Base-by-base conservation (phyloP, 2,797 vertebrate genomes). In the Phaenicophaeus curvirostris region DNA sequence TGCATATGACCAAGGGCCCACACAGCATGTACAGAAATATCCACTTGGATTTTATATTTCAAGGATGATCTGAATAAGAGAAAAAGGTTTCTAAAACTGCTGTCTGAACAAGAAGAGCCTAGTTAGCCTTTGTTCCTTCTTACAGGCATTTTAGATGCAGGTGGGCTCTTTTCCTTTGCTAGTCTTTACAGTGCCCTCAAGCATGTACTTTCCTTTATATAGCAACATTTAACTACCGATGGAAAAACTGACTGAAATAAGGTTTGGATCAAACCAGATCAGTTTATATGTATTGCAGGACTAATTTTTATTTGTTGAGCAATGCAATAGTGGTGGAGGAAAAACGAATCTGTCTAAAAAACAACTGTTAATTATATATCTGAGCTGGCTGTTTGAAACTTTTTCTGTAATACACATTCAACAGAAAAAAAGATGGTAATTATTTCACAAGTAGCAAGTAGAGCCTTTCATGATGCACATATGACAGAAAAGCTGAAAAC, bases 271-370 rank as follows among this genome's bases (percentile, higher is more conserved):
- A 12, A 46, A 73, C 51, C 58, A 24, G 21, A 75, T 84, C 51
- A 48, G 37, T 94, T 86, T 89, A 17, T 76, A 65, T 65, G n/a
- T 72, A 58, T 66, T 62, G 20, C 33, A 62, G 55, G 28, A 33
- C 23, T 76, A 30, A 50, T 87, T 85, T 92, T 81, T 92, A 12
- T 85, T 55, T 94, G 5, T 67, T 69, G 72, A 90, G 46, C 19
- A 87, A 44, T 84, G 74, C 55, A 76, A 0, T 68, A 63, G 15
- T 50, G 53, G 48, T 87, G 42, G 65, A 74, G 50, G 61, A 80
- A 76, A 89, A 94, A 83, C 41, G 90, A 88, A 94, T 68, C 77
- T 69, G n/a, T 75, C 57, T 63, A 55, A 82, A 82, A 85, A 63
- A 5, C 18, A 75, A 17, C 41, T 62, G 28, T 54, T 82, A 76